Evolutionary conservation across 2,888 invertebrate genomes (phyloP), one percentile per base, ranked within the genome.

Genomic region (Lochmaea crataegi): DNA sequence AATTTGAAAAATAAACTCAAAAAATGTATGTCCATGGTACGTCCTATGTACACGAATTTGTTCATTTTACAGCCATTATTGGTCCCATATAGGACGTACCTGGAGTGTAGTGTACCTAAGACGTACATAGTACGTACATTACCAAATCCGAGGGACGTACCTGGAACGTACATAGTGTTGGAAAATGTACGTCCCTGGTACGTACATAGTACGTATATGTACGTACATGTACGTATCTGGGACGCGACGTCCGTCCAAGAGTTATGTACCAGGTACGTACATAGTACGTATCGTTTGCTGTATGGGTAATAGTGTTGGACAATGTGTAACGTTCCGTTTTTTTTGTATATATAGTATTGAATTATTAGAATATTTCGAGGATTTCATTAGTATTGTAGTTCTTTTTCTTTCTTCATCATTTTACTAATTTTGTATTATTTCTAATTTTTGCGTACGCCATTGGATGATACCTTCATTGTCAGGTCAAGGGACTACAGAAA

Each of bases 11-110:
- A 2, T 12, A 57, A 57, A 14, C 16, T 18, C 16, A 14, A 57
- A 57, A 57, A 57, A 57, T 57, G 57, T 57, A 57, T 57, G 57
- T 57, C 57, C 57, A 57, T 57, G 57, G 57, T 57, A 57, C 57
- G 57, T 57, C 57, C 57, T 57, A 57, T 57, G 57, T 57, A 56
- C 56, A 58, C 32, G 14, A n/a, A 26, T 61, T 14, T 61, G 57
- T 14, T 2, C 57, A 57, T 57, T 57, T 57, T 57, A 57, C 9
- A 57, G 57, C 16, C 57, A 57, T 16, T 57, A 57, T 57, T 57
- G 57, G 57, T 57, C 57, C 57, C 18, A 57, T 57, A 57, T 56
- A 57, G 57, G 18, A 57, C 57, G 58, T 58, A 58, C 58, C 58
- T 58, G 22, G 9, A 58, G 12, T 58, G 58, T 22, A 58, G 22